Evolutionary conservation across 1,140 invertebrate species (phyloP).

Genomic region (Mesaphorura yosii): DNA sequence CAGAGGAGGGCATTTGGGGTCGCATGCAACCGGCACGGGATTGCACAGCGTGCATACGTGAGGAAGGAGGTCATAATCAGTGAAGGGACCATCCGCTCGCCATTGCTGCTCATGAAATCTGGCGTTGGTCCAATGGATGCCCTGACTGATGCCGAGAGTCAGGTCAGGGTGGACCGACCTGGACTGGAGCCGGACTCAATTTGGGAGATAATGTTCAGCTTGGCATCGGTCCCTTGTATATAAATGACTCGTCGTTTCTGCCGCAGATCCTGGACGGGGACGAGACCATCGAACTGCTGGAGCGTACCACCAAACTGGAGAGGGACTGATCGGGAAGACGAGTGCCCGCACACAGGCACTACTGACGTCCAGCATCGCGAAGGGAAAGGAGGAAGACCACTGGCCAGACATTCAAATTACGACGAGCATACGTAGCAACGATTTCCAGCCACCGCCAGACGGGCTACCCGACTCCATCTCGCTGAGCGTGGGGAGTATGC

Average conservation of each 20-base stretch:
- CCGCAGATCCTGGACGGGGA: too few species aligned
- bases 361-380: neutral
- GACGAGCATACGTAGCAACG: too few species aligned
- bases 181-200: slow-evolving; percentile 38
- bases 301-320: neutral
- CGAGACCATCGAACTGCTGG: neutral
- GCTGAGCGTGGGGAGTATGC: too few species aligned
- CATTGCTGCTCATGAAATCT: neutral
- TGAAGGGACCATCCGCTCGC: slow-evolving; percentile 41
- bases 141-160: slow-evolving; percentile 7
- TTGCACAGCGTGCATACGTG: slow-evolving; percentile 32
- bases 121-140: neutral
- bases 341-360: neutral
- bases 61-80: slow-evolving; percentile 57
- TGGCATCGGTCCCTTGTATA: neutral
- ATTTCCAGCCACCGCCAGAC: too few species aligned
- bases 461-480: too few species aligned
- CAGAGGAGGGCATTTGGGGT: neutral
- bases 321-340: neutral
- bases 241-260: neutral
- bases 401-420: too few species aligned
- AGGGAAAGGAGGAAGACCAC: neutral
- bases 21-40: neutral
- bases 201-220: slow-evolving; percentile 2
- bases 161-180: slow-evolving; percentile 32